Conservation (phyloP, 2,113 vertebrate species). For the Mixornis gularis region DNA sequence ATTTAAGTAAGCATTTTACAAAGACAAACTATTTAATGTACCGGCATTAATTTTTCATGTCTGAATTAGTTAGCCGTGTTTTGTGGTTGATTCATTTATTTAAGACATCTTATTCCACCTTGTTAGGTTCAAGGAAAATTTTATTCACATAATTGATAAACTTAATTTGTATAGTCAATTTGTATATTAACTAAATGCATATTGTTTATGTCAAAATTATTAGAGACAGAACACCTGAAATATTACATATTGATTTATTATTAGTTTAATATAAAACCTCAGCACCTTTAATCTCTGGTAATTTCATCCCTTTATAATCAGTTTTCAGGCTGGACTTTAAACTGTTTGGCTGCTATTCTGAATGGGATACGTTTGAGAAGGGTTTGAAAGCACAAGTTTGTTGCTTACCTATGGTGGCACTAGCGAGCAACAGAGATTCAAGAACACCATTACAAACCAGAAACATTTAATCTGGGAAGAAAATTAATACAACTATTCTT, state of each 20-base stretch:
- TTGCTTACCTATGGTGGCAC: constrained; percentile 38
- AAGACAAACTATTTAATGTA: neutral
- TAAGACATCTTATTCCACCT: neutral
- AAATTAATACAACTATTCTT: neutral
- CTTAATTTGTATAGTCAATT: neutral
- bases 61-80: neutral
- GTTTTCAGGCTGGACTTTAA: neutral
- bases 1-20: neutral
- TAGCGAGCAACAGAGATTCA: constrained; percentile 12
- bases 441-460: neutral
- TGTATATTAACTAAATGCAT: neutral
- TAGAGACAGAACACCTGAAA: neutral
- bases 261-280: neutral
- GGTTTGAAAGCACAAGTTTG: neutral
- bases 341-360: neutral
- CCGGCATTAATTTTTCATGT: neutral
- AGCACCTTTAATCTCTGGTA: neutral
- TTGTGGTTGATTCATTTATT: neutral
- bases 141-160: neutral
- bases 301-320: neutral
- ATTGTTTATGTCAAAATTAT: neutral
- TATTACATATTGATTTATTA: neutral
- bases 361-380: neutral
- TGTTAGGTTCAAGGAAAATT: neutral
- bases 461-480: neutral